Base-by-base conservation (phyloP, 2,113 vertebrate genomes). In the Oxyura jamaicensis region DNA sequence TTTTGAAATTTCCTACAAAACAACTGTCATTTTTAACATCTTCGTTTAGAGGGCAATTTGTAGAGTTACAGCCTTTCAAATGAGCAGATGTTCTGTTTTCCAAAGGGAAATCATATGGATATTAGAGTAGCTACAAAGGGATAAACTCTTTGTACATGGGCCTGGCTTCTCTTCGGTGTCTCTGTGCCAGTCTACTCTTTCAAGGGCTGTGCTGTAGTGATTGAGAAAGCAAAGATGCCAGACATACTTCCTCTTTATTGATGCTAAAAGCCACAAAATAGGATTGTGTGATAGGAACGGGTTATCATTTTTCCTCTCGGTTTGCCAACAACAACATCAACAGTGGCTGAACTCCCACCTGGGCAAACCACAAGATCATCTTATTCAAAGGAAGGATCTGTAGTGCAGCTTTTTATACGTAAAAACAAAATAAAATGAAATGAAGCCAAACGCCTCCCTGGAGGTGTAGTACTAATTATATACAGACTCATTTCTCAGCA, bases 11-110 rank as follows among this genome's bases (percentile, higher is more conserved):
- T 39, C 36, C 71, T 66, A 39, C n/a, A 80, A 83, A 83, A 77
- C 36, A 67, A 72, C 48, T 75, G 48, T 46, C 42, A 35, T 78
- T 90, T 86, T 71, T 71, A 88, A 88, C 1, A 0, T 84, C 60
- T 88, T 93, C 91, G n/a, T 76, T 81, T 95, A 29, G 88, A 93
- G 75, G 75, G 88, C 60, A 86, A 67, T 86, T 74, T 91, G 55
- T 26, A 91, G 59, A 87, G 60, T 65, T 74, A 35, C 52, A 88
- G 76, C 29, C 63, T 75, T 90, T 91, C 79, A 78, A 88, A 86
- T 22, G 80, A 90, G 58, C 76, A 91, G 83, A 95, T 88, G 93
- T 78, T 93, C 68, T 60, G 6, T 52, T 91, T 95, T 86, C 68
- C 60, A 74, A 55, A n/a, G 76, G 67, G 75, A 88, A 96, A 91